Evolutionary conservation across 2,797 vertebrate genomes (phyloP).

Genomic region (Epinephelus awoara): DNA sequence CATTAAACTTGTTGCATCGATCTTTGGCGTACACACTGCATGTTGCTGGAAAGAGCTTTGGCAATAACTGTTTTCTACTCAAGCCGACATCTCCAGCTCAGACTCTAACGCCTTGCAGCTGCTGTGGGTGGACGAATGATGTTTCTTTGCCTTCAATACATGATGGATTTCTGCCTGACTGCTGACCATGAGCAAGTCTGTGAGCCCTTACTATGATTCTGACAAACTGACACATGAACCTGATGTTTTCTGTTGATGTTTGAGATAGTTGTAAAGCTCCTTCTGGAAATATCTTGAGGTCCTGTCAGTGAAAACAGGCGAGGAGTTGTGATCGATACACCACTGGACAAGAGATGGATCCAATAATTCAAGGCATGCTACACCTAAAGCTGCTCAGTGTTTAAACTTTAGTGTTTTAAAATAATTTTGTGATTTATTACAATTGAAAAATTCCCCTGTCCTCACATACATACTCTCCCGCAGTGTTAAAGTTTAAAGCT

Average conservation of each 20-base stretch:
- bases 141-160: neutral
- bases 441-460: neutral
- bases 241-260: conserved; percentile 20
- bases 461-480: neutral
- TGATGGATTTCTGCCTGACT: conserved; percentile 23
- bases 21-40: neutral
- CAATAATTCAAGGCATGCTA: neutral
- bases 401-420: neutral
- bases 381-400: neutral
- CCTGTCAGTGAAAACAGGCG: conserved; percentile 11
- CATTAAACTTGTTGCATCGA: conserved; percentile 17
- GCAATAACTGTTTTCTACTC: neutral
- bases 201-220: conserved; percentile 1
- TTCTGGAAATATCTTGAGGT: conserved; percentile 25
- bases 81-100: neutral
- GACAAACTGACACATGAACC: conserved; percentile 17
- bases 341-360: conserved; percentile 1
- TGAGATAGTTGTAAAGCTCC: conserved; percentile 1
- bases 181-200: neutral
- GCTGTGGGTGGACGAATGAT: neutral
- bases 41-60: neutral
- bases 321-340: conserved; percentile 36
- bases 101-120: neutral
- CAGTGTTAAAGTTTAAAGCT: neutral
- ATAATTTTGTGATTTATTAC: neutral